Conservation (phyloP, 2,113 vertebrate genomes). For the Rafetus swinhoei region DNA sequence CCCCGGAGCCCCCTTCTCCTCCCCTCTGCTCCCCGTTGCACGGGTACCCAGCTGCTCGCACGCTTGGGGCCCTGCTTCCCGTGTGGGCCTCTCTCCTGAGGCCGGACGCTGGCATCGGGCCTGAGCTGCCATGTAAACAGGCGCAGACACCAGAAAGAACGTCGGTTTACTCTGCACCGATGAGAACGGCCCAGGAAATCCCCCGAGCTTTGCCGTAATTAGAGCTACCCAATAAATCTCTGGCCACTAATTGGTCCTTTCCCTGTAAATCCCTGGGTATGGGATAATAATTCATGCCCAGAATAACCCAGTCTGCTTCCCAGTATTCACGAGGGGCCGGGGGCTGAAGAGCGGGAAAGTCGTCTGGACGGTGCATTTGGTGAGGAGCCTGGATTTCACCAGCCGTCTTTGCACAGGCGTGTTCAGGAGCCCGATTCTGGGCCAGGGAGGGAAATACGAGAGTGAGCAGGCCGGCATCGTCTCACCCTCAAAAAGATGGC, state of each 20-base stretch:
- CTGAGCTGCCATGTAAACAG: background rate
- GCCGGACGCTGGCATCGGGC: background rate
- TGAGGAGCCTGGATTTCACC: background rate
- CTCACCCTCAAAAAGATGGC: too few species aligned
- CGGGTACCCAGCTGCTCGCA: background rate
- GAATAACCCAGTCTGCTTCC: fast-evolving
- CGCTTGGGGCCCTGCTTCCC: fast-evolving
- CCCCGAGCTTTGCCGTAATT: constrained; percentile 8
- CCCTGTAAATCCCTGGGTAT: background rate
- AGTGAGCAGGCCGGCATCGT: background rate
- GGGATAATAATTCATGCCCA: background rate
- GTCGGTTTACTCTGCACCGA: background rate
- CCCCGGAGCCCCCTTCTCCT: background rate
- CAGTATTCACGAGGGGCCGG: fast-evolving
- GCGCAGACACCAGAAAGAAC: background rate
- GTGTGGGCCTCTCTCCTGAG: fast-evolving
- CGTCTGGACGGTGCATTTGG: background rate
- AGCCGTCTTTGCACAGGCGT: background rate
- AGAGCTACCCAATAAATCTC: constrained; percentile 31
- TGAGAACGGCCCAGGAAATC: fast-evolving
- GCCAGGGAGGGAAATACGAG: background rate
- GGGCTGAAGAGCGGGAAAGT: background rate
- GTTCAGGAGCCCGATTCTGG: background rate
- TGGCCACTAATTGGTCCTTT: constrained; percentile 2
- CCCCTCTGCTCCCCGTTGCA: background rate